These are phyloP conservation scores for Alexandromys fortis DNA, from an alignment of 2,113 vertebrate species.

Conservation along the genomic window DNA sequence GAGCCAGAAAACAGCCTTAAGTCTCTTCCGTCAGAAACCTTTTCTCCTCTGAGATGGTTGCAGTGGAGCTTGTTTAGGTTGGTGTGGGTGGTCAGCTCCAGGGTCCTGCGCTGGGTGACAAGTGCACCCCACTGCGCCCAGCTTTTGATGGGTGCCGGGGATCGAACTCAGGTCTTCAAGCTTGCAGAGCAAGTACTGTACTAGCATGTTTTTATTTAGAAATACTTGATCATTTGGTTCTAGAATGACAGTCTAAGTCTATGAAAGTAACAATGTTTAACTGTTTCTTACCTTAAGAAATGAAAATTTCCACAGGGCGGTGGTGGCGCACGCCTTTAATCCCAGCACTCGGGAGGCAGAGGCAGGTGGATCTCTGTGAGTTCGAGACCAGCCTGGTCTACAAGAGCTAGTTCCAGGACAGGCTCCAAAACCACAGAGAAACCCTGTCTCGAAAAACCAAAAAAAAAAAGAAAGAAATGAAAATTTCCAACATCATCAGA, in stretches of 20 bases:
- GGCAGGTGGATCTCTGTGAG: too few species aligned
- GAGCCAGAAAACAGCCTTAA: neutral
- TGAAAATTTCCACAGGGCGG: neutral
- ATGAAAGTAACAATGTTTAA: neutral
- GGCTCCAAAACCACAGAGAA: too few species aligned
- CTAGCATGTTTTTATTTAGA: neutral
- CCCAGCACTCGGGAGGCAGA: too few species aligned
- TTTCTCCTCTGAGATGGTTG: neutral
- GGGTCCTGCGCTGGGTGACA: neutral
- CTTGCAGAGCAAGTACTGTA: neutral
- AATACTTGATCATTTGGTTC: too few species aligned
- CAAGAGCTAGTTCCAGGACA: too few species aligned
- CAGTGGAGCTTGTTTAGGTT: too few species aligned
- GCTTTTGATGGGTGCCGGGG: neutral
- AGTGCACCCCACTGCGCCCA: neutral
- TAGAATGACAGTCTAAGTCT: neutral
- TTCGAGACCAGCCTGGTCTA: too few species aligned
- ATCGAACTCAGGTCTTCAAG: neutral
- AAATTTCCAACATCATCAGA: neutral
- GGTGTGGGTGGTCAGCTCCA: neutral
- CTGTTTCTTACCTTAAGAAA: neutral
- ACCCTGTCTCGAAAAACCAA: too few species aligned
- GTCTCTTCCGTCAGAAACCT: neutral
- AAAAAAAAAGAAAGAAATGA: neutral
- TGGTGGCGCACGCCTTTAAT: too few species aligned